Evolutionary conservation across 2,888 invertebrate species (phyloP).

Genomic region (Athalia cordata): DNA sequence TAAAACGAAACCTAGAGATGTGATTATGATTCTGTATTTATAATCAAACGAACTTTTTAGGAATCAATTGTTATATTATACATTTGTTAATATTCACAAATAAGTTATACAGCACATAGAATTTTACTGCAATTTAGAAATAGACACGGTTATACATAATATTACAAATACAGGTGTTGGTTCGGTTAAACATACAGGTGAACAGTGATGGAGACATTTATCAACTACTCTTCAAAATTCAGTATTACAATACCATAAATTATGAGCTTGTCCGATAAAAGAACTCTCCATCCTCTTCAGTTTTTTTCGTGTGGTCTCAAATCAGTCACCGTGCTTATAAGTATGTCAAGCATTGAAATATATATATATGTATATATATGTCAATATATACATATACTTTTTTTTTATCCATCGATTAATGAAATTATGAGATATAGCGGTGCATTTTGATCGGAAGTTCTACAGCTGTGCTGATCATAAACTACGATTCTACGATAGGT

Average conservation of each 20-base stretch:
- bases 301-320: too few species aligned
- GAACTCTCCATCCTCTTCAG: too few species aligned
- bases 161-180: conserved; percentile 10
- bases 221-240: too few species aligned
- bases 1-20: neutral
- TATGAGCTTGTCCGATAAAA: too few species aligned
- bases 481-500: conserved; percentile 57
- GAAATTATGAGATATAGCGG: too few species aligned
- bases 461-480: neutral
- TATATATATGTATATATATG: neutral
- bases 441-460: neutral
- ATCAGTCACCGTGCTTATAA: neutral
- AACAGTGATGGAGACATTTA: neutral
- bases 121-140: conserved; percentile 22
- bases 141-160: conserved; percentile 7
- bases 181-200: conserved; percentile 2
- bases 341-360: neutral
- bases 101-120: conserved; percentile 50
- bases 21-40: conserved; percentile 2
- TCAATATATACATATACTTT: too few species aligned
- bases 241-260: too few species aligned
- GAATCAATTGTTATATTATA: conserved; percentile 40
- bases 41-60: conserved; percentile 17
- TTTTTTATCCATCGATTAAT: too few species aligned
- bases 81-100: conserved; percentile 50